phyloP scores from a whole-genome alignment of 2,888 invertebrate species.

The Dichetophora obliterata region DNA sequence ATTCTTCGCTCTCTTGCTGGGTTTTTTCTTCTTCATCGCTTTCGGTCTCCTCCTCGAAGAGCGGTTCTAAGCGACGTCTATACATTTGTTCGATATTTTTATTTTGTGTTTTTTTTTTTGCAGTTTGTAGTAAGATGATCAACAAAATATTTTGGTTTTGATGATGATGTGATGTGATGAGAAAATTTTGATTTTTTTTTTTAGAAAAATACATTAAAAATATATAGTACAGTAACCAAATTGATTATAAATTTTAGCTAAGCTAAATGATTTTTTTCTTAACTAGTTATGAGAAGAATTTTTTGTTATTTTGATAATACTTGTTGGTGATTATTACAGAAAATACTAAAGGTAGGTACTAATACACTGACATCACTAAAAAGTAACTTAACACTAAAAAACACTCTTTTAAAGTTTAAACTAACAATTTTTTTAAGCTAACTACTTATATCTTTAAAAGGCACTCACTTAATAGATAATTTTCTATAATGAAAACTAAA shows the following conservation, averaged over 20 bases:
- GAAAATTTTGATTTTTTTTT: constrained; percentile 33
- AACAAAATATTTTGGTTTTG: constrained; percentile 14
- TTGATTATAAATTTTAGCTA: neutral
- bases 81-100: constrained; percentile 64
- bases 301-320: neutral
- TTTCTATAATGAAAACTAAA: too few species aligned
- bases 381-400: too few species aligned
- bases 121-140: constrained; percentile 34
- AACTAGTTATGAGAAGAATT: neutral
- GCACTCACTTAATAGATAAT: too few species aligned
- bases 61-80: constrained; percentile 83
- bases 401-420: too few species aligned
- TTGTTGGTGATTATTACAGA: too few species aligned
- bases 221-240: constrained; percentile 8
- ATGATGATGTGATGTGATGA: constrained; percentile 41
- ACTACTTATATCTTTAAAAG: too few species aligned
- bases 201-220: constrained; percentile 27
- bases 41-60: constrained; percentile 87
- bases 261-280: neutral
- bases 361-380: too few species aligned
- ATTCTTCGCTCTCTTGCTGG: constrained; percentile 68
- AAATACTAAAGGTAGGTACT: too few species aligned
- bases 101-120: constrained; percentile 16
- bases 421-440: too few species aligned
- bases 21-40: constrained; percentile 72